These are phyloP conservation scores for Drosophila littoralis DNA, from an alignment of 1,140 invertebrate species.

Conservation along the genomic window DNA sequence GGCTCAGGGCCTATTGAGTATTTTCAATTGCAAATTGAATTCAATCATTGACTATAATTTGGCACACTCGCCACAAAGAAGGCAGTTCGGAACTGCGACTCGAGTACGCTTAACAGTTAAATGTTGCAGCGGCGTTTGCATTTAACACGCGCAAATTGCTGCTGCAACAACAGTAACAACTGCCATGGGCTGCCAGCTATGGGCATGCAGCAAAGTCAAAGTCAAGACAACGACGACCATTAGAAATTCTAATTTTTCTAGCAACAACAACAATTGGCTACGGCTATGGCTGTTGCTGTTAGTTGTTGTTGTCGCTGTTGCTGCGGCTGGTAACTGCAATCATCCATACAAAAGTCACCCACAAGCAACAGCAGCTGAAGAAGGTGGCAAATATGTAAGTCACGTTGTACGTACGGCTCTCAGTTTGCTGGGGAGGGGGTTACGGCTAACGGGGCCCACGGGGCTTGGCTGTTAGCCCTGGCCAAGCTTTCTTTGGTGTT, in stretches of 20 bases:
- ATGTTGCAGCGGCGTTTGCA: constrained; percentile 75
- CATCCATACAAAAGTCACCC: constrained; percentile 65
- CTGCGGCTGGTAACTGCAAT: constrained; percentile 48
- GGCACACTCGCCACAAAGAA: constrained; percentile 59
- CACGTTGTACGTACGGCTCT: constrained; percentile 64
- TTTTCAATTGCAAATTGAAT: constrained; percentile 83
- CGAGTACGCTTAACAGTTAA: constrained; percentile 70
- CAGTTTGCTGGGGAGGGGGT: constrained; percentile 29
- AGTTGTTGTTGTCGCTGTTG: not conserved
- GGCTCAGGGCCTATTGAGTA: constrained; percentile 18
- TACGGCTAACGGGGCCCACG: not conserved
- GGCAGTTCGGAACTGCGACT: constrained; percentile 13
- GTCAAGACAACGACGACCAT: constrained; percentile 64
- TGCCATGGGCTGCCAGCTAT: constrained; percentile 30
- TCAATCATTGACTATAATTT: constrained; percentile 82
- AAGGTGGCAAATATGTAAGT: constrained; percentile 83
- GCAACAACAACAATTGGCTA: constrained; percentile 41
- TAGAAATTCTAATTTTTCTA: constrained; percentile 78
- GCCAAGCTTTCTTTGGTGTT: constrained; percentile 74
- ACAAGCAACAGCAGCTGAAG: constrained; percentile 58
- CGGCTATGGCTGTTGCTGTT: constrained; percentile 13
- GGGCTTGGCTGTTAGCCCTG: constrained; percentile 25
- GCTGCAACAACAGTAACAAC: constrained; percentile 62
- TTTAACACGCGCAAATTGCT: constrained; percentile 81
- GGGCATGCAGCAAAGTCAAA: constrained; percentile 50